These are phyloP conservation scores for cattle (Bos taurus) DNA, from an alignment of 2,113 vertebrate genomes.

Conservation along the genomic window DNA sequence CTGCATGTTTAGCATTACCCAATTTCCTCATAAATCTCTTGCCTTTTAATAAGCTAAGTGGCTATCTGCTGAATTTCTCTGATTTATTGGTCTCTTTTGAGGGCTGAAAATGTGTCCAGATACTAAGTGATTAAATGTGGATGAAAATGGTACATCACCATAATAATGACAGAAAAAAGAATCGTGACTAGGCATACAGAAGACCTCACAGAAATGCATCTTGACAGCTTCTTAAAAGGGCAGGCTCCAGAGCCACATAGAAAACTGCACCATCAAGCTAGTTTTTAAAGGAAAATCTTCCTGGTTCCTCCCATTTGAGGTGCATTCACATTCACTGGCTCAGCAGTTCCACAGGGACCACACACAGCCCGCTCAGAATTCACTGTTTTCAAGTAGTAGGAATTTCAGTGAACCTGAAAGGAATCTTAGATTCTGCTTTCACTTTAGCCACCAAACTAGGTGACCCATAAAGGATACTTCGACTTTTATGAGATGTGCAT, in stretches of 20 bases:
- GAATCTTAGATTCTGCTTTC: neutral
- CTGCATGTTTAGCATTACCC: constrained; percentile 54
- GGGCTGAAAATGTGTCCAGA: constrained; percentile 45
- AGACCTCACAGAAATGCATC: neutral
- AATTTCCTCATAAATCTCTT: constrained; percentile 67
- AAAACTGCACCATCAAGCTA: neutral
- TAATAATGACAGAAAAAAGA: constrained; percentile 33
- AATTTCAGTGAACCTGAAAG: neutral
- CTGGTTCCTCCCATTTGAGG: neutral
- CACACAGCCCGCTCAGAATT: neutral
- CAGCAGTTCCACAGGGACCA: neutral
- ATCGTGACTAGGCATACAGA: constrained; percentile 14
- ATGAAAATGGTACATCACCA: constrained; percentile 45
- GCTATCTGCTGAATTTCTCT: constrained; percentile 50
- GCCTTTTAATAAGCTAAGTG: constrained; percentile 75
- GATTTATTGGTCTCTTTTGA: constrained; percentile 62
- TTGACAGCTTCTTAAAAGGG: neutral
- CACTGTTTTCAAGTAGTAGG: neutral
- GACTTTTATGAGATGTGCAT: neutral
- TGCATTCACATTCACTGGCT: neutral
- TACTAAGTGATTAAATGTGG: constrained; percentile 59
- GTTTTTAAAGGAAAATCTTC: neutral
- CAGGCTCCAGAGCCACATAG: neutral
- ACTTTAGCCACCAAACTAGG: neutral
- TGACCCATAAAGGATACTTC: neutral